phyloP scores from a whole-genome alignment of 2,888 invertebrate species.

The Drosophila kambysellisi region DNA sequence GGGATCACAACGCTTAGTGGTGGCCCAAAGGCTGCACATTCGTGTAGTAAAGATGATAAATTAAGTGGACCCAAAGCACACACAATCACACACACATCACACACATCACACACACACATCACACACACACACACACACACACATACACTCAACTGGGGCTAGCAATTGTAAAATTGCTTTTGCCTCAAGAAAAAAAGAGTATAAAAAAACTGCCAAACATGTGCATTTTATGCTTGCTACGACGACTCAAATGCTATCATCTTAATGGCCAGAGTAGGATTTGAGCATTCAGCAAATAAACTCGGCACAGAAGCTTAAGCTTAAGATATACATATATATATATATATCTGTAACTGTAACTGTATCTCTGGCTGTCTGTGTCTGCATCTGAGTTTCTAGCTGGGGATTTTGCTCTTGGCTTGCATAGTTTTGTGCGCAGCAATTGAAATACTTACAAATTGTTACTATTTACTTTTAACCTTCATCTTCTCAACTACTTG shows the following conservation, averaged over 20 bases:
- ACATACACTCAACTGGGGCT: constrained; percentile 6
- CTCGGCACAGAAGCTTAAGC: constrained; percentile 46
- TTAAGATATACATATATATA: constrained; percentile 24
- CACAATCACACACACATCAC: neutral
- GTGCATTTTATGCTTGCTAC: constrained; percentile 23
- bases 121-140: neutral
- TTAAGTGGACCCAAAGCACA: constrained; percentile 5
- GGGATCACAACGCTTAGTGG: constrained; percentile 1
- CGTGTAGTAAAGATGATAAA: constrained; percentile 23
- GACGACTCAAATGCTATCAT: constrained; percentile 30
- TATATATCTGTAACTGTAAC: constrained; percentile 26
- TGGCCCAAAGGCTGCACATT: constrained; percentile 2
- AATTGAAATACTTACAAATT: constrained; percentile 50
- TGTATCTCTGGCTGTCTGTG: constrained; percentile 32
- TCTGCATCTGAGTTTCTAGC: constrained; percentile 42
- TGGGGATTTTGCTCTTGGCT: constrained; percentile 41
- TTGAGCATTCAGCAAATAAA: constrained; percentile 15
- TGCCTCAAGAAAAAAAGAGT: constrained; percentile 1
- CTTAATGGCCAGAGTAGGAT: constrained; percentile 24
- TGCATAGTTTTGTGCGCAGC: constrained; percentile 47
- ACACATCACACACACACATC: neutral
- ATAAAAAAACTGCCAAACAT: constrained; percentile 7
- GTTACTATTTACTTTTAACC: constrained; percentile 55
- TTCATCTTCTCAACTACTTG: constrained; percentile 16
- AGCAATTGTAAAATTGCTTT: constrained; percentile 39